Conservation (phyloP, 2,797 vertebrate genomes). For the Periparus ater region DNA sequence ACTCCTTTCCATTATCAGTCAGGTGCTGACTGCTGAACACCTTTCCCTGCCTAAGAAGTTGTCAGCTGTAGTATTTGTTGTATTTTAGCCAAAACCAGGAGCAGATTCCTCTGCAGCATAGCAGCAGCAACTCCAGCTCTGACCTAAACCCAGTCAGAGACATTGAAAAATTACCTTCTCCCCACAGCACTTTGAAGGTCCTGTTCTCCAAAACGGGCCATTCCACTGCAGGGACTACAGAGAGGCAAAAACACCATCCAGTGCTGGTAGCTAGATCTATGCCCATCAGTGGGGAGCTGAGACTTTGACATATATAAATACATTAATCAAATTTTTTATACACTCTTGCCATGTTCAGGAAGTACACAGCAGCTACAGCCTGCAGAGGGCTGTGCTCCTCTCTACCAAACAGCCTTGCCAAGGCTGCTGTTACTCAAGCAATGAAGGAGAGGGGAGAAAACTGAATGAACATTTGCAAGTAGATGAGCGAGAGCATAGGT, state of each 20-base stretch:
- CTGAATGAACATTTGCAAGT: background rate
- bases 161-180: background rate
- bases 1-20: background rate
- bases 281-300: background rate
- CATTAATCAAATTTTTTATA: background rate
- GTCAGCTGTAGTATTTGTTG: background rate
- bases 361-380: background rate
- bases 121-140: background rate
- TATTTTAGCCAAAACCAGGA: background rate
- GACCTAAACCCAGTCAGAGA: background rate
- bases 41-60: background rate
- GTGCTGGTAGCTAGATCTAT: background rate
- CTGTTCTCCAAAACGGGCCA: accelerated
- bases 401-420: background rate
- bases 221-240: background rate
- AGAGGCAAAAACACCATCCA: background rate
- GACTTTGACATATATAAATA: background rate
- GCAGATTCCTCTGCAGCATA: background rate
- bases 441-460: background rate
- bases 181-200: background rate
- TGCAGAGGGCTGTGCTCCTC: background rate
- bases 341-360: background rate
- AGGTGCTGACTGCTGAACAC: background rate
- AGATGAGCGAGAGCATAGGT: background rate
- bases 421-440: background rate